Percentiles rank a stretch among this genome's conserved stretches.
Evolutionary conservation across 2,797 vertebrate genomes (phyloP).

Genomic region (Loris lydekkerianus): DNA sequence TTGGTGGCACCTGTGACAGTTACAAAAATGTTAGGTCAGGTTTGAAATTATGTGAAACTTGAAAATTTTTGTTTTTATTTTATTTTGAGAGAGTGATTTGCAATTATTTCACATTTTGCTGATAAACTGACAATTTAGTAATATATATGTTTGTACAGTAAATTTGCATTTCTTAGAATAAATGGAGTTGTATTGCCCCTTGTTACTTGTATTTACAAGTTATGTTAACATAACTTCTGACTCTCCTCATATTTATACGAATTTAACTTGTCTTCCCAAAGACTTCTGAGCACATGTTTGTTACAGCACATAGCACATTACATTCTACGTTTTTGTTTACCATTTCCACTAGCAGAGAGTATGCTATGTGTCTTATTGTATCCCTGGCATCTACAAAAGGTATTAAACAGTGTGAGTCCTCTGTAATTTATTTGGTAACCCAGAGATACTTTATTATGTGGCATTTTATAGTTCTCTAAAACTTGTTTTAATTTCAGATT

Average conservation of each 20-base stretch:
- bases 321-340: neutral
- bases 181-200: neutral
- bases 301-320: neutral
- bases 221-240: neutral
- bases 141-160: neutral
- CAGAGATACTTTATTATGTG: too few species aligned
- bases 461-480: too few species aligned
- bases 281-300: neutral
- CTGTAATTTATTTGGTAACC: neutral
- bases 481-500: too few species aligned
- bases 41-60: neutral
- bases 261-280: neutral
- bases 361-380: neutral
- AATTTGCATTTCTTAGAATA: neutral
- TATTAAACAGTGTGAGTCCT: neutral
- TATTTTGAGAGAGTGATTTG: conserved; percentile 2
- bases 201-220: neutral
- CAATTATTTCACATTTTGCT: neutral
- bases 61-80: neutral
- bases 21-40: neutral
- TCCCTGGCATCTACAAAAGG: neutral
- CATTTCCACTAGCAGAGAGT: neutral
- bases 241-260: neutral
- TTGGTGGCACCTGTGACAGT: neutral
- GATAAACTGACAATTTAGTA: neutral